Conservation (phyloP, 2,888 invertebrate genomes). For the Ophioninae sp. region DNA sequence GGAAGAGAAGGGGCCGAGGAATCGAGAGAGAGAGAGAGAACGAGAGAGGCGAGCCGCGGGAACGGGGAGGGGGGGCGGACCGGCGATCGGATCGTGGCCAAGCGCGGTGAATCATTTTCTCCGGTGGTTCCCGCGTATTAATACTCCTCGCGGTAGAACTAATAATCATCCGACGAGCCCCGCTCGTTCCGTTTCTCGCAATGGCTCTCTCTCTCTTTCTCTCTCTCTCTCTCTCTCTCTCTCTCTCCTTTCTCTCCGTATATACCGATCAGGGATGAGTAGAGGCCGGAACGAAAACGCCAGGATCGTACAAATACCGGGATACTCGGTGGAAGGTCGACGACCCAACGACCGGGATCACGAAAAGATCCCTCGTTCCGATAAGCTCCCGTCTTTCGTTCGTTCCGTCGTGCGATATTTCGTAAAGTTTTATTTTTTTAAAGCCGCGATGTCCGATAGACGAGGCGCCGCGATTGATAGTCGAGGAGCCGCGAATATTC, state of each 20-base stretch:
- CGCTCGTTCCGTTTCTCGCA: slow-evolving; percentile 40
- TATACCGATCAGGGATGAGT: slow-evolving; percentile 49
- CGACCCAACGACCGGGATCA: slow-evolving; percentile 38
- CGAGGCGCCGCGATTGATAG: slow-evolving; percentile 19
- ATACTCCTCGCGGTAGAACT: slow-evolving; percentile 44
- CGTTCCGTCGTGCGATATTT: slow-evolving; percentile 34
- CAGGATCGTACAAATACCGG: slow-evolving; percentile 38
- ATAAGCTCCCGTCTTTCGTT: slow-evolving; percentile 41
- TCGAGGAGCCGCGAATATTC: slow-evolving; percentile 30
- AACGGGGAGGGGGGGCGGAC: slow-evolving; percentile 5
- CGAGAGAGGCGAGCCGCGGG: background rate
- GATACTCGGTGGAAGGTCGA: slow-evolving; percentile 51
- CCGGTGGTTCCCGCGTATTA: slow-evolving; percentile 49
- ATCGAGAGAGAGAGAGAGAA: background rate
- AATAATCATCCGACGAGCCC: slow-evolving; percentile 54
- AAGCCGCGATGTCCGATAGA: background rate
- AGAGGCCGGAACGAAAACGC: slow-evolving; percentile 51
- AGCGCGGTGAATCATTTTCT: slow-evolving; percentile 61
- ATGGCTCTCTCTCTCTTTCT: background rate
- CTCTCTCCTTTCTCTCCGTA: background rate
- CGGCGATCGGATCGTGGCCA: slow-evolving; percentile 50
- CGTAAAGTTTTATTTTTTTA: slow-evolving; percentile 22
- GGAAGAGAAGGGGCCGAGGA: slow-evolving; percentile 4
- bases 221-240: slow-evolving; percentile 33
- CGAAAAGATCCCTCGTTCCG: slow-evolving; percentile 38